phyloP scores from a whole-genome alignment of 2,113 vertebrate species.

The Desmodus rotundus region DNA sequence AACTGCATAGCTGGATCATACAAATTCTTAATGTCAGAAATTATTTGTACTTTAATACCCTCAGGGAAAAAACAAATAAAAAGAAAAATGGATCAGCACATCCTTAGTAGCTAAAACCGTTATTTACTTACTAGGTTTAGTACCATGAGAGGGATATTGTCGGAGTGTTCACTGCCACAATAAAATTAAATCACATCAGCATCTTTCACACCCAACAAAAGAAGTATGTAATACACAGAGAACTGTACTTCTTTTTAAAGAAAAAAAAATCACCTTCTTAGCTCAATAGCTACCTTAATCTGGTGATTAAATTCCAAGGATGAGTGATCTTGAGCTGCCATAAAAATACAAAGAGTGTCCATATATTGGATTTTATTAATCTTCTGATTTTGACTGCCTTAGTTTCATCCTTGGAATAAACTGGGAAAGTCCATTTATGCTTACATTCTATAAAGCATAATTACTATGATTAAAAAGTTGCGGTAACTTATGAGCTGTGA shows the following conservation, averaged over 20 bases:
- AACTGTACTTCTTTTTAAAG: constrained; percentile 30
- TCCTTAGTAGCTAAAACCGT: constrained; percentile 48
- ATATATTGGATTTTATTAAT: constrained; percentile 60
- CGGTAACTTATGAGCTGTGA: constrained; percentile 75
- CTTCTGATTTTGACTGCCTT: constrained; percentile 37
- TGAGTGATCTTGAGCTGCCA: constrained; percentile 60
- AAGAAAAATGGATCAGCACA: constrained; percentile 55
- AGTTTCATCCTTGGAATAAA: constrained; percentile 64
- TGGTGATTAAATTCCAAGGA: constrained; percentile 60
- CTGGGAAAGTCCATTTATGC: constrained; percentile 53
- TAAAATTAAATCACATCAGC: constrained; percentile 65
- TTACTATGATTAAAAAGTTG: constrained; percentile 75
- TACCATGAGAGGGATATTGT: constrained; percentile 24
- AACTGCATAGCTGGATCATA: not conserved
- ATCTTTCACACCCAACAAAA: constrained; percentile 55
- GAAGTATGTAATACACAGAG: constrained; percentile 35
- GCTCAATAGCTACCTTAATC: constrained; percentile 54
- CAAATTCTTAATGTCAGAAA: constrained; percentile 52
- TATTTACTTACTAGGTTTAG: constrained; percentile 57
- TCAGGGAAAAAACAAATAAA: constrained; percentile 30
- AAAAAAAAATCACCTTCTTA: constrained; percentile 42
- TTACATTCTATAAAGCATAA: constrained; percentile 70
- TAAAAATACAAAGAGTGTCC: constrained; percentile 72
- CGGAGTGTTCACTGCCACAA: constrained; percentile 21
- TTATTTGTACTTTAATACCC: constrained; percentile 63